phyloP scores from a whole-genome alignment of 2,888 invertebrate species.

The Macrosiphum euphorbiae region DNA sequence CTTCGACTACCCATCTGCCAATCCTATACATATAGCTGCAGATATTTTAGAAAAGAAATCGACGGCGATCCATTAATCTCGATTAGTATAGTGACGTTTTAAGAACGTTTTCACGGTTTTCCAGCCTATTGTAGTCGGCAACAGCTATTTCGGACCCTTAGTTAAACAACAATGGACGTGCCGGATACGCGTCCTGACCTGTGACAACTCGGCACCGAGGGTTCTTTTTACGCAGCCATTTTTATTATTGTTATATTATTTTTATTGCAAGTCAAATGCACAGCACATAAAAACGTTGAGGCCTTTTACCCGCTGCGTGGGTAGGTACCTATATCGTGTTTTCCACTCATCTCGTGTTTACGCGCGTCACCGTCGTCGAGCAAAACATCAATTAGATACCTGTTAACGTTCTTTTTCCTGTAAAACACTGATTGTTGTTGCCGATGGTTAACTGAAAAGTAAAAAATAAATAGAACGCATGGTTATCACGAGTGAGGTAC shows the following conservation, averaged over 20 bases:
- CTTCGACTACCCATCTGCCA: neutral
- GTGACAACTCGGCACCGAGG: neutral
- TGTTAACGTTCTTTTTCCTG: neutral
- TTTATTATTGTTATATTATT: slow-evolving; percentile 4
- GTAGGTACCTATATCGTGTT: neutral
- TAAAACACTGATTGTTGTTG: neutral
- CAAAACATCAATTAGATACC: neutral
- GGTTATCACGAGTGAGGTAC: neutral
- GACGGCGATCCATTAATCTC: slow-evolving; percentile 33
- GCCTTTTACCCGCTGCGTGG: neutral
- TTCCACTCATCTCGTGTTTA: neutral
- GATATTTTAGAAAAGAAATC: neutral
- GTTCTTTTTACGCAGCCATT: neutral
- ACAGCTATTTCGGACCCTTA: slow-evolving; percentile 3
- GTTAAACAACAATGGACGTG: slow-evolving; percentile 18
- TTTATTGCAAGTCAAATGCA: neutral
- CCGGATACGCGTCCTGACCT: slow-evolving; percentile 20
- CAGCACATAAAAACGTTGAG: neutral
- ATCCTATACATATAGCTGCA: neutral
- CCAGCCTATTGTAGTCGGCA: neutral
- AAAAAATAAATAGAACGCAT: neutral
- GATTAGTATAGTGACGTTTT: slow-evolving; percentile 39
- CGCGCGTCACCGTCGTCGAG: too few species aligned
- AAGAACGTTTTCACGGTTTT: slow-evolving; percentile 40
- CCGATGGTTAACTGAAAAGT: neutral